A percentile compares a stretch with the other conserved stretches of the same genome.
phyloP scores from a whole-genome alignment of 2,113 vertebrate species.

The Pedetes capensis region DNA sequence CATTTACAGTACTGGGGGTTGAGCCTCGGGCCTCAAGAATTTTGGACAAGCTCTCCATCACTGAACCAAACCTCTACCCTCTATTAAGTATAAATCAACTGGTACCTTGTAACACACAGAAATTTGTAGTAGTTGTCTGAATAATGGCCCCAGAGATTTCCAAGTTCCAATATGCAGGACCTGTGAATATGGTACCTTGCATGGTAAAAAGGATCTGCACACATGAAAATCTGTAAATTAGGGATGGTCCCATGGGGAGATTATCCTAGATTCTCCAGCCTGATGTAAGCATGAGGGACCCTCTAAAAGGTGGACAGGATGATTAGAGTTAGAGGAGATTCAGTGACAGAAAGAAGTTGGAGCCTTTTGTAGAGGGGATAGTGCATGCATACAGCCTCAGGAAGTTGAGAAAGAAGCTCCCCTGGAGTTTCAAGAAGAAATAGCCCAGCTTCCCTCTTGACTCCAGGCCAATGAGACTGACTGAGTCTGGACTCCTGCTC shows the following conservation, averaged over 20 bases:
- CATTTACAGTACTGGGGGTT: too few relatives aligned
- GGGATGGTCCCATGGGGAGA: neutral
- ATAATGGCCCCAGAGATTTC: rapidly evolving
- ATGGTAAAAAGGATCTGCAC: neutral
- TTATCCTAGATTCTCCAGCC: neutral
- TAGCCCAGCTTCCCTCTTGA: neutral
- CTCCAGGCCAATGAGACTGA: neutral
- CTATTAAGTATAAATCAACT: neutral
- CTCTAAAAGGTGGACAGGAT: too few relatives aligned
- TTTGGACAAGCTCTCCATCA: too few relatives aligned
- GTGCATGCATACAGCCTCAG: too few relatives aligned
- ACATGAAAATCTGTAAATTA: neutral
- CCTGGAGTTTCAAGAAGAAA: neutral
- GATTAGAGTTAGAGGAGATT: neutral
- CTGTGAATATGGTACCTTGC: neutral
- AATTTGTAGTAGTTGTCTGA: neutral
- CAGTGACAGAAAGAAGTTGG: rapidly evolving
- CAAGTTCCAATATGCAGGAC: neutral
- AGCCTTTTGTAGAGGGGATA: neutral
- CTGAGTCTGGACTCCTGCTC: neutral
- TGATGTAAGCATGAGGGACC: neutral
- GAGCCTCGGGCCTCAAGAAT: too few relatives aligned
- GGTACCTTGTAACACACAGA: neutral
- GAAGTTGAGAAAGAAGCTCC: neutral
- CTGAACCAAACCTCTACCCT: too few relatives aligned